Percentiles rank a stretch among this genome's conserved stretches.
Evolutionary conservation across 2,888 invertebrate species (phyloP).

Genomic region (Monoplex corrugatus): DNA sequence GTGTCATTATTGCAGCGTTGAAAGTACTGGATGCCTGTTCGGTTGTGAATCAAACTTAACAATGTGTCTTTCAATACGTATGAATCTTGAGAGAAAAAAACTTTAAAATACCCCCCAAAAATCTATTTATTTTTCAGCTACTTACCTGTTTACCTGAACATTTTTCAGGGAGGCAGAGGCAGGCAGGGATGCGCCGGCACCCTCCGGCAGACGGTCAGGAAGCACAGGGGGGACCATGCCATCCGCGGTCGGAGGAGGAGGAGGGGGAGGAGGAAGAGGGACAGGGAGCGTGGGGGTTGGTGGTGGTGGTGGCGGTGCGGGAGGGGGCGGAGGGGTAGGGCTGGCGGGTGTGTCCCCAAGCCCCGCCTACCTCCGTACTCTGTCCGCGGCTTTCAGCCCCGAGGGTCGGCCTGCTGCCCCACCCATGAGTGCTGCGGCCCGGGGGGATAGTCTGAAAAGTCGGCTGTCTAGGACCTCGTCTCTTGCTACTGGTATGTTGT

Average conservation of each 20-base stretch:
- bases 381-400: neutral
- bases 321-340: neutral
- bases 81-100: too few relatives aligned
- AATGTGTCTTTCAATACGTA: too few relatives aligned
- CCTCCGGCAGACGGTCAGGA: neutral
- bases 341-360: neutral
- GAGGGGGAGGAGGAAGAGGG: neutral
- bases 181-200: too few relatives aligned
- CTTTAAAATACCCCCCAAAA: too few relatives aligned
- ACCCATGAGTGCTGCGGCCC: neutral
- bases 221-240: neutral
- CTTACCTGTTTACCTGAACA: too few relatives aligned
- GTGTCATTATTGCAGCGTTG: too few relatives aligned
- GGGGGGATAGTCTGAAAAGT: neutral
- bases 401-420: neutral
- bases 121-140: too few relatives aligned
- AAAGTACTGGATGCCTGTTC: too few relatives aligned
- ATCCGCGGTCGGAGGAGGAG: too few relatives aligned
- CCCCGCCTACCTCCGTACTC: conserved; percentile 20
- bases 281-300: neutral
- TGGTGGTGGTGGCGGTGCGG: neutral
- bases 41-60: too few relatives aligned
- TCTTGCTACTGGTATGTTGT: neutral
- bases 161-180: too few relatives aligned
- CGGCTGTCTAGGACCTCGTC: neutral